Evolutionary conservation across 2,113 vertebrate species (phyloP), one percentile per base, ranked within the genome.

Genomic region (Zosterops hypoxanthus): DNA sequence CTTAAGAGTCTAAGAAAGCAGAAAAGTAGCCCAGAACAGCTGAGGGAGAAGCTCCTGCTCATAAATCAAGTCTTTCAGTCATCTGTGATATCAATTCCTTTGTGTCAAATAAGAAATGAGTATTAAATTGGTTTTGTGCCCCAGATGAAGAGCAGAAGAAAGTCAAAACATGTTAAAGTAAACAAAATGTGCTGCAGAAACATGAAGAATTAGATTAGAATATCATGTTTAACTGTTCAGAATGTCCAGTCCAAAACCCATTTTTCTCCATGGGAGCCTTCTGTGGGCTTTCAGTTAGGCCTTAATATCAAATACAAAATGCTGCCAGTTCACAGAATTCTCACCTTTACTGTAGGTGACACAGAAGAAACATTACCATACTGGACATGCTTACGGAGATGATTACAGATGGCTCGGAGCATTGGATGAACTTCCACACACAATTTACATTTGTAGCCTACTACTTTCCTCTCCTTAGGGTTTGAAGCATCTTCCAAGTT

Each of bases 371-470:
- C 98, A 82, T 98, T 99, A 85, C 98, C 98, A 23, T 99, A 99
- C 96, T 99, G 99, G 83, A 99, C 98, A 26, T 99, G 99, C 90
- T 99, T 99, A 88, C 98, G 98, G 29, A 99, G 98, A 91, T 99
- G 99, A 94, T 99, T 99, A 97, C 99, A 99, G 98, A 99, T 99
- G 91, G 99, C 99, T 87, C 98, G 97, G 63, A 99, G 98, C 13
- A 98, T 99, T 33, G 98, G 98, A 93, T 99, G 99, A 90, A 99
- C 98, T 97, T 99, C 99, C 84, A 98, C 97, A 88, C 99, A 99
- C 98, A 99, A 99, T 97, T 99, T 99, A 96, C 99, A 99, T 88
- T 98, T 98, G 97, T 99, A 99, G 90, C 99, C 99, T 79, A 99
- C 97, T 33, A 98, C 96, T 85, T 97, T 97, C 89, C 97, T 97